Evolutionary conservation across 1,140 invertebrate genomes (phyloP).

Genomic region (Macrobrachium rosenbergii): DNA sequence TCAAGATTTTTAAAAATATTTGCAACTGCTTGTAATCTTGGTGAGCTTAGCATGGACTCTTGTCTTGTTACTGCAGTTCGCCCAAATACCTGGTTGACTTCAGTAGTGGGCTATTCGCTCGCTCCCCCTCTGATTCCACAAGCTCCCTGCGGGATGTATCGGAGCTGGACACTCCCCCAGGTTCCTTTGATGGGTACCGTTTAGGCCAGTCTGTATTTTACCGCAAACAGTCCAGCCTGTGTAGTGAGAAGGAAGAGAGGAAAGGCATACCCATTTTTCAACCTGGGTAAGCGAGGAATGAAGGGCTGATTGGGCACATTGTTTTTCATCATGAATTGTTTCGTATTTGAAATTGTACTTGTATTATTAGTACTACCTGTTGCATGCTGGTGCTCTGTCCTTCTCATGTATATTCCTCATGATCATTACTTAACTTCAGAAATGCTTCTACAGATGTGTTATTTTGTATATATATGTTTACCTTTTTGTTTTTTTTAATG

Average conservation of each 20-base stretch:
- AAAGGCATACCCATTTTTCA: conserved; percentile 62
- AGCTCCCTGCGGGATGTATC: conserved; percentile 60
- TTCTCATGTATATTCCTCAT: too few species aligned
- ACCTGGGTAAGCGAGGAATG: conserved; percentile 49
- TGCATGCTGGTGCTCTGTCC: too few species aligned
- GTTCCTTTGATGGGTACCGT: conserved; percentile 55
- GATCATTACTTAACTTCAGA: too few species aligned
- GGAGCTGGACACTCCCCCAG: conserved; percentile 60
- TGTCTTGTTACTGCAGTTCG: conserved; percentile 75
- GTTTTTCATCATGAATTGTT: not conserved
- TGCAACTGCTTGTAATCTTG: conserved; percentile 50
- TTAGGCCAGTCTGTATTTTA: conserved; percentile 52
- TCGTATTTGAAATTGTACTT: not conserved
- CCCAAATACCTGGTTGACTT: conserved; percentile 86
- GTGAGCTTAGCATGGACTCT: conserved; percentile 53
- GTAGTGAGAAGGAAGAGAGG: conserved; percentile 60
- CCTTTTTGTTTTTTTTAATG: too few species aligned
- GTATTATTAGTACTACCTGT: too few species aligned
- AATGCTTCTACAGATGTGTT: too few species aligned
- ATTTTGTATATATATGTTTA: too few species aligned
- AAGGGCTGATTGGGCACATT: not conserved
- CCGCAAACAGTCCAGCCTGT: conserved; percentile 57
- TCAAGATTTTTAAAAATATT: conserved; percentile 37
- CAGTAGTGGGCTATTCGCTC: conserved; percentile 71
- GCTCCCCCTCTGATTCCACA: conserved; percentile 66